Percentiles rank a stretch among this genome's conserved stretches.
These are phyloP conservation scores for Cyprinodon tularosa DNA, from an alignment of 2,113 vertebrate species.

Conservation along the genomic window DNA sequence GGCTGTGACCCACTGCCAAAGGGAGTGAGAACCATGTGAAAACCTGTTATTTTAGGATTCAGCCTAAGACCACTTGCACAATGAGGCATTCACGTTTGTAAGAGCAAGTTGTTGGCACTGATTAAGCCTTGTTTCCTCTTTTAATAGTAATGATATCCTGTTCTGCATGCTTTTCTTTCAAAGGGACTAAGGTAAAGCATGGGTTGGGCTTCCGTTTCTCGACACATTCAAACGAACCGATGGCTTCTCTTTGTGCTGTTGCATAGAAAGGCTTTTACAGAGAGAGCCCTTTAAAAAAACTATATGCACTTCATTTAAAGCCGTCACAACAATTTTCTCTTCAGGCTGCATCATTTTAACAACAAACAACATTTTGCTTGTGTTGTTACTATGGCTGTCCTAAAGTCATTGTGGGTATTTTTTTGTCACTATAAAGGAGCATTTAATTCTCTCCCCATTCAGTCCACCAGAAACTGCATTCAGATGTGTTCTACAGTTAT, in stretches of 20 bases:
- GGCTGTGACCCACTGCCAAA: constrained; percentile 45
- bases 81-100: constrained; percentile 75
- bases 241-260: constrained; percentile 77
- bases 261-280: constrained; percentile 74
- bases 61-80: constrained; percentile 77
- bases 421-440: not conserved
- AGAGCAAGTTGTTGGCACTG: constrained; percentile 77
- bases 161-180: constrained; percentile 73
- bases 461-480: constrained; percentile 8
- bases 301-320: constrained; percentile 59
- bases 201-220: constrained; percentile 81
- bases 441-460: constrained; percentile 41
- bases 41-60: constrained; percentile 74
- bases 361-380: constrained; percentile 16
- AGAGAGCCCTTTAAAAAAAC: constrained; percentile 64
- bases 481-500: not conserved
- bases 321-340: constrained; percentile 42
- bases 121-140: constrained; percentile 79
- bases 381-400: not conserved
- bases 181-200: constrained; percentile 76
- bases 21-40: constrained; percentile 63
- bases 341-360: constrained; percentile 24
- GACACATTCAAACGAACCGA: constrained; percentile 76
- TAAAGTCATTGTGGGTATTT: not conserved
- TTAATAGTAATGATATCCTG: constrained; percentile 80